Base-by-base conservation (phyloP, 1,140 invertebrate genomes). In the Vanessa atalanta region DNA sequence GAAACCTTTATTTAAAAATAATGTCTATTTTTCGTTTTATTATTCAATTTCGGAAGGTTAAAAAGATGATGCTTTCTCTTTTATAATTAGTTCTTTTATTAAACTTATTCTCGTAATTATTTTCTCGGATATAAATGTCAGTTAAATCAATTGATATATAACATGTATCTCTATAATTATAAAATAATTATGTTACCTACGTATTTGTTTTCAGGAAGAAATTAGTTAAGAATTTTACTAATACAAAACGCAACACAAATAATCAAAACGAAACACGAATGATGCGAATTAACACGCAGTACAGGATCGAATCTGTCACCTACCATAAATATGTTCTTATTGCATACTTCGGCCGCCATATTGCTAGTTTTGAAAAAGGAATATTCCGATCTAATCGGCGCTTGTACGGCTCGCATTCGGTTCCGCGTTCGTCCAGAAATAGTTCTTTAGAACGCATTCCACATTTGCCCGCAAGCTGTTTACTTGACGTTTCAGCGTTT, bases 371-470 rank as follows among this genome's bases (percentile, higher is more conserved):
- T 70, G 72, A 73, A 82, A 82, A 82, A 76, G 65, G 73, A 82
- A 80, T 72, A 83, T 37, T 61, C 57, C 47, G 67, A 65, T 74
- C 68, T 75, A 75, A 75, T 75, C 67, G 67, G 67, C 51, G 43
- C 37, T 64, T 64, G 65, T 60, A 64, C 72, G 51, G 61, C 70
- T 53, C 47, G 70, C 67, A 75, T 69, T 64, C 68, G 79, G 83
- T 86, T 86, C 84, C 84, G 81, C 81, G 80, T 86, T 81, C 81
- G 75, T 83, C 84, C 84, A 82, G 77, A 82, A 86, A 86, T 86
- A 86, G 84, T 69, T 75, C 75, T 75, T 74, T 78, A 81, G 76
- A 82, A 69, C 76, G 77, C 80, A 82, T 82, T 83, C 82, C 82
- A 77, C 78, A 78, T 79, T 79, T 75, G 79, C 73, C 80, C 72